Base-by-base conservation (phyloP, 2,113 vertebrate species). In the Otolemur garnettii region DNA sequence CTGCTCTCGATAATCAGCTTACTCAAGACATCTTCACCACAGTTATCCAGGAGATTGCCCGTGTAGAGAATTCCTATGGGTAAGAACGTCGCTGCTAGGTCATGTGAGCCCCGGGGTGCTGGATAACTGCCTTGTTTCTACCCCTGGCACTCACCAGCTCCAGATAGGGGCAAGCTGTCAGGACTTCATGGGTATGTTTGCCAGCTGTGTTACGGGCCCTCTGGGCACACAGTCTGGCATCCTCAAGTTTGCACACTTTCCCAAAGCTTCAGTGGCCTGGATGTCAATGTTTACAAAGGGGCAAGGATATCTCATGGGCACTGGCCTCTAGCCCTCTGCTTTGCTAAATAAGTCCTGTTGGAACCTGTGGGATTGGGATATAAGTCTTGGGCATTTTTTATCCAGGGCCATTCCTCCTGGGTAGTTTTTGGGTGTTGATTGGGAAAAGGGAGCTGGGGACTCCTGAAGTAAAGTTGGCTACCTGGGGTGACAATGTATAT, bases 1-100 rank as follows among this genome's bases (percentile, higher is more conserved):
- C 97, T 7, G 98, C 99, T 96, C 99, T 99, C 96, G 99, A 99
- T 97, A 99, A 98, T 82, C 99, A 99, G 98, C 99, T 99, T 1
- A 98, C 97, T 92, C 68, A 93, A 50, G 95, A 92, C 45, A 97
- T 98, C 82, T 98, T 98, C 92, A 94, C 11, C 18, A 98, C 97
- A 98, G 96, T 98, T 35, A 97, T 96, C 0, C 95, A 98, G 85
- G 98, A 98, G 95, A 98, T 98, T 2, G 90, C 96, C 75, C 45
- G 68, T 7, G 93, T 97, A 79, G 98, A 98, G 85, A 97, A 98
- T 33, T 98, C 97, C 33, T 98, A 82, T 0, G 15, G 96, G 38
- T 96, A 97, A 69, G 91, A 97, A 7, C 96, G 53, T 9, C 72
- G 81, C 82, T 98, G 98, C 89, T 0, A 0, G 79, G 74, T 98